Conservation (phyloP, 2,797 vertebrate genomes). For the Carcharodon carcharias region DNA sequence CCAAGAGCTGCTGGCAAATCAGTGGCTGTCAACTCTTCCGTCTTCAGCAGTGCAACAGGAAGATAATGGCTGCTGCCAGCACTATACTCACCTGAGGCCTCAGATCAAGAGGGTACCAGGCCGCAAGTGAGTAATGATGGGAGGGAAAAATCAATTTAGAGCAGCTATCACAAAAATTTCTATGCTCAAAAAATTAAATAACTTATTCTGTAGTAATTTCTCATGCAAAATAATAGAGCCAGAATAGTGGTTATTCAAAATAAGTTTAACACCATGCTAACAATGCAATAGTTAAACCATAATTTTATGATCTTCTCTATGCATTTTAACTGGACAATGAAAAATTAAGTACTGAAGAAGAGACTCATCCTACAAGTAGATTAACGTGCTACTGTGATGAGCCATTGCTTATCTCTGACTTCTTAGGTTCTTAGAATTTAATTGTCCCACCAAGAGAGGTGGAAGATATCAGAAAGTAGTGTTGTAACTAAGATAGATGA, state of each 20-base stretch:
- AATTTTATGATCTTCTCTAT: neutral
- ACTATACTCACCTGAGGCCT: neutral
- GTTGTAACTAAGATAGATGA: neutral
- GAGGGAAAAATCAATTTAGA: neutral
- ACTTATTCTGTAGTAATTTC: neutral
- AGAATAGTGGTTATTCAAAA: neutral
- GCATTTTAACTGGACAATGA: neutral
- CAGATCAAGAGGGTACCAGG: neutral
- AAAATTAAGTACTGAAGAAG: neutral
- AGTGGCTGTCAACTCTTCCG: too few species aligned
- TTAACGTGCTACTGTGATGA: neutral
- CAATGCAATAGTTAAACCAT: neutral
- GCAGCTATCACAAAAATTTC: neutral
- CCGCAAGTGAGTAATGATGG: neutral
- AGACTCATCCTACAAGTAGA: neutral
- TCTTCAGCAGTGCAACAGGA: too few species aligned
- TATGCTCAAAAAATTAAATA: neutral
- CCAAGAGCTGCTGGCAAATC: neutral
- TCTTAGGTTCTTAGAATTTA: neutral
- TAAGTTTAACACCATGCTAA: neutral
- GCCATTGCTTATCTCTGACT: neutral
- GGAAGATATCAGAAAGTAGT: neutral
- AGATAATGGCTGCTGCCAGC: neutral
- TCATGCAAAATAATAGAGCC: neutral
- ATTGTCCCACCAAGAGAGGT: neutral